These are phyloP conservation scores for Poeciliopsis retropinna DNA, from an alignment of 2,113 vertebrate genomes.

Conservation along the genomic window DNA sequence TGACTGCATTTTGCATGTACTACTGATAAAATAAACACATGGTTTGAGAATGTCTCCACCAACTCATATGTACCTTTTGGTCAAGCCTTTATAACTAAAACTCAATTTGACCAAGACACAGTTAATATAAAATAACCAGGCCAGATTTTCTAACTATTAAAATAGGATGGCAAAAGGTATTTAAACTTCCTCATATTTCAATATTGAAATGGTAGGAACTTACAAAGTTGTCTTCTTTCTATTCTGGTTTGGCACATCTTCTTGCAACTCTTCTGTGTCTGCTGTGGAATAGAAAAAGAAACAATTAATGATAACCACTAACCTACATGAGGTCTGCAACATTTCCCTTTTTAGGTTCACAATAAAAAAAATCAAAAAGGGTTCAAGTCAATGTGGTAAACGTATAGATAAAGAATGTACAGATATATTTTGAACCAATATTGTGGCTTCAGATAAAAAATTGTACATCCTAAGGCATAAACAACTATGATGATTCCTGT, in stretches of 20 bases:
- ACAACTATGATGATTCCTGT: too few species aligned
- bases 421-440: neutral
- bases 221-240: constrained; percentile 78
- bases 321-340: neutral
- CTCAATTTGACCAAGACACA: neutral
- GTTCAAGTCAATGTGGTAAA: neutral
- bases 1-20: neutral
- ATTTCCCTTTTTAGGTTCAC: neutral
- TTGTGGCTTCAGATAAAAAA: too few species aligned
- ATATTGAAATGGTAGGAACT: constrained; percentile 45
- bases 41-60: neutral
- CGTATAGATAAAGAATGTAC: neutral
- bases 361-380: neutral
- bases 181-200: neutral
- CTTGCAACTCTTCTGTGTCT: constrained; percentile 6
- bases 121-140: neutral
- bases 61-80: neutral
- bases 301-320: constrained; percentile 1
- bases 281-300: constrained; percentile 49
- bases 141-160: neutral
- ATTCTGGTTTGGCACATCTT: constrained; percentile 29
- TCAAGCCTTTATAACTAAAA: neutral
- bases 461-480: too few species aligned
- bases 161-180: too few species aligned
- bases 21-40: neutral